Base-by-base conservation (phyloP, 1,140 invertebrate genomes). In the Cardiocondyla obscurior region DNA sequence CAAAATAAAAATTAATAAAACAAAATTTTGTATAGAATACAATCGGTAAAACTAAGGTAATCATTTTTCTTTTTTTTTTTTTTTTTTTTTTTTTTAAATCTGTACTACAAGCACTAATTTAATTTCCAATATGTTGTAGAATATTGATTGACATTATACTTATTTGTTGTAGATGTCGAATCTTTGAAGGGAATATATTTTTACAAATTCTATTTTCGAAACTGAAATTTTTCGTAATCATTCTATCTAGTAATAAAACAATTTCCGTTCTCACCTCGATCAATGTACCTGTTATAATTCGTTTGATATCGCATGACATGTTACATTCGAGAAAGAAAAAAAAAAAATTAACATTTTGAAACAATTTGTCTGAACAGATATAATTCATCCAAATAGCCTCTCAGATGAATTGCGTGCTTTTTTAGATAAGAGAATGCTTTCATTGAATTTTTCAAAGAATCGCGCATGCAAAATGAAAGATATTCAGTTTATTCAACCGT, bases 231-330 rank as follows among this genome's bases (percentile, higher is more conserved):
- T 10, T 6, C 25, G 28, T 51, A 65, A 64, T n/a, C 42, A 16
- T 30, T 51, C 14, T n/a, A n/a, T n/a, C n/a, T 19, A 19, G 14
- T 19, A 77, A 77, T 46, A 22, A 16, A 39, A 49, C 44, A 39
- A 53, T 46, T 19, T 77, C 14, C 19, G 28, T 14, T 65, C 25
- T 49, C 58, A 36, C 7, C n/a, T 79, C 60, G 46, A 77, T 76
- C 30, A 51, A 42, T 46, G 62, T 16, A 33, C 12, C 28, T 33
- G 14, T 65, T 53, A 65, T 65, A 64, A 65, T 77, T 39, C 46
- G 16, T 12, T 33, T 39, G 22, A 65, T 25, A 65, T 36, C 30
- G 25, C 30, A 10, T 77, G 36, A 65, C 36, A 77, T 22, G 22
- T 19, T 49, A 53, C 30, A 67, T 28, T 67, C 22, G 10, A 5